Evolutionary conservation across 2,113 vertebrate genomes (phyloP), one percentile per base, ranked within the genome.

Genomic region (Pelodiscus sinensis): DNA sequence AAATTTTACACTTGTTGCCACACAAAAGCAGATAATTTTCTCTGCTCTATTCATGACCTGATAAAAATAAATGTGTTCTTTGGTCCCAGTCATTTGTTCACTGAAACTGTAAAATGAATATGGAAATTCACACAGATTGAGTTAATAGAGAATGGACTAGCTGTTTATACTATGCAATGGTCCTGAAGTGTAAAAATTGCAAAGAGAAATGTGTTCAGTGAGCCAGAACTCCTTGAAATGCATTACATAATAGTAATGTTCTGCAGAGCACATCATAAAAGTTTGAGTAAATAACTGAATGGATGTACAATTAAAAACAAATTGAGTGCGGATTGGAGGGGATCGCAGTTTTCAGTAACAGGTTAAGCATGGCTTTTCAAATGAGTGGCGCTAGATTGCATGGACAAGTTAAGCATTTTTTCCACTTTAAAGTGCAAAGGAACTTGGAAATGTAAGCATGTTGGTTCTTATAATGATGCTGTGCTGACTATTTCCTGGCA

Each of bases 371-470:
- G 75, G 27, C 8, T 60, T 19, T 79, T 92, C 31, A 55, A 88
- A 27, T 90, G 60, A 52, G 2, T 52, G 25, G 25, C 92, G 80
- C 52, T 94, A 89, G 62, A 50, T 82, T 91, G 10, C 19, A 38
- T 65, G 89, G 57, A 31, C n/a, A 92, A 92, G 91, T 78, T 58
- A 84, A 85, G 25, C 92, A 90, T 92, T 93, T 89, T 31, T 25
- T 35, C 88, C 4, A 1, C 60, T 87, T 77, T 79, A 54, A 89
- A 94, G 90, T 89, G 65, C 78, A 86, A 77, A 92, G 84, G 60
- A 82, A 82, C 83, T 94, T 94, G 51, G 3, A 65, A 75, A 83
- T 56, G 80, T 71, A 95, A 87, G 52, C 94, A 82, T 31, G 82
- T 80, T 75, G 62, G 54, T 55, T 82, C 27, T 89, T 84, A 82